Base-by-base conservation (phyloP, 2,797 vertebrate genomes). In the Hypotaenidia philippensis region DNA sequence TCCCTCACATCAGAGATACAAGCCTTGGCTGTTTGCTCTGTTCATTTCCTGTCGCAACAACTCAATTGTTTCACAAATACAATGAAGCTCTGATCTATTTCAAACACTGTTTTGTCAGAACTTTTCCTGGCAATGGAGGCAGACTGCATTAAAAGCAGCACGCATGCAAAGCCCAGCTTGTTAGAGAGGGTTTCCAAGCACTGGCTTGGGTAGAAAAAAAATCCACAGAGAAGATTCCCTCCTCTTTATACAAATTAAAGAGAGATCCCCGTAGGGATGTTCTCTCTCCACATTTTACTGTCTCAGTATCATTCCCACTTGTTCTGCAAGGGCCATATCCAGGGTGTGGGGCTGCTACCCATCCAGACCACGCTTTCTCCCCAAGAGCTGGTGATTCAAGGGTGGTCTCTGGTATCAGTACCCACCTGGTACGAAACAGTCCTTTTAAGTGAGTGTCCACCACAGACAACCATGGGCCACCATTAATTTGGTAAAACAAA, bases 41-140 rank as follows among this genome's bases (percentile, higher is more conserved):
- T 74, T 93, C 77, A 79, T 74, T 96, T 96, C 96, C 95, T 94
- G 44, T 76, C 6, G 6, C 89, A 93, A 94, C 74, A 71, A 71
- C 68, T 77, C 74, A 40, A 91, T 96, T 96, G 96, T 96, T 95
- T 91, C 77, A 74, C 56, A 91, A 91, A 89, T 22, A 95, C 95
- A 97, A 94, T 94, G 83, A 91, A 79, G 83, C 90, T 95, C 95
- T 94, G 83, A 93, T 94, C 91, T 82, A 92, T 57, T 94, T 95
- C 93, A 93, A 93, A 96, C 66, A 11, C 45, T 47, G 71, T 71
- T 93, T 80, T 93, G 85, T 91, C 80, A 77, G 74, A 93, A 64
- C 19, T 80, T 87, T 95, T 94, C 87, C 90, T 89, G 83, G 91
- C 83, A 94, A 61, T 77, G 64, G 32, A 86, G 63, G 44, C 49